Evolutionary conservation across 2,113 vertebrate genomes (phyloP).

Genomic region (Ciconia maguari): DNA sequence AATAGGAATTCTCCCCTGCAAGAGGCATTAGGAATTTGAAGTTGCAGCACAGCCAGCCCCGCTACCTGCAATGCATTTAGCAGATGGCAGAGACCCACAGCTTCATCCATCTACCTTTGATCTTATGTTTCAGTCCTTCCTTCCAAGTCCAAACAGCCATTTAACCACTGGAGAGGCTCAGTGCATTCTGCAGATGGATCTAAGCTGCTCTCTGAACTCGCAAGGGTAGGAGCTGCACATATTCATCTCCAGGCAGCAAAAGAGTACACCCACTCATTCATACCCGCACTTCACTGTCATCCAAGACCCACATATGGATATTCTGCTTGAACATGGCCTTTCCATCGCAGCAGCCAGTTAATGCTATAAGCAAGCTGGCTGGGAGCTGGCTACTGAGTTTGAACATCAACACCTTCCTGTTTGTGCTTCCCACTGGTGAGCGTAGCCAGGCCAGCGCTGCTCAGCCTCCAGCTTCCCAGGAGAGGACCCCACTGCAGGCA

Average conservation of each 20-base stretch:
- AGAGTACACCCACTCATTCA: not conserved
- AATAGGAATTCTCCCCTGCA: not conserved
- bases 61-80: not conserved
- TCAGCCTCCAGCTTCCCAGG: not conserved
- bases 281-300: not conserved
- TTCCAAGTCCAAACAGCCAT: not conserved
- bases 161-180: not conserved
- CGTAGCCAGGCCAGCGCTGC: not conserved
- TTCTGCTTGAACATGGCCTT: not conserved
- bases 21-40: not conserved
- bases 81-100: slow-evolving; percentile 14
- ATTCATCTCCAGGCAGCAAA: not conserved
- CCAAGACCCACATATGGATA: not conserved
- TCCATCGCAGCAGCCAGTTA: not conserved
- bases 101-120: not conserved
- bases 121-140: not conserved
- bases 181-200: not conserved
- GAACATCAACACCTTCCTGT: not conserved
- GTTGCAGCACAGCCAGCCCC: not conserved
- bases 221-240: not conserved
- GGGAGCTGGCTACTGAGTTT: not conserved
- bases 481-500: not conserved
- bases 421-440: not conserved
- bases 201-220: not conserved
- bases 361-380: not conserved